phyloP scores from a whole-genome alignment of 2,888 invertebrate genomes.

The Drosophila histrio region DNA sequence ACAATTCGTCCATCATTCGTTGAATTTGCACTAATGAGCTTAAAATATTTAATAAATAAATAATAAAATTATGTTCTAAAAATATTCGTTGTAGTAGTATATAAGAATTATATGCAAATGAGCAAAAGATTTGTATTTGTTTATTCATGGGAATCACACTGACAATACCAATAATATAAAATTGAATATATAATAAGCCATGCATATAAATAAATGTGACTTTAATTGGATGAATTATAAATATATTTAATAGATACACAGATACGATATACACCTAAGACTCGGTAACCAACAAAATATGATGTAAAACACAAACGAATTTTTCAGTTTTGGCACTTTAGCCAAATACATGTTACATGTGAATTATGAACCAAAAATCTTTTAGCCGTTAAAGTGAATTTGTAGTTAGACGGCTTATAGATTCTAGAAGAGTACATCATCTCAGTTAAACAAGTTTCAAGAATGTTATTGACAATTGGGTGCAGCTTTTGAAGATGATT shows the following conservation, averaged over 20 bases:
- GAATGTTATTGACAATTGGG: not conserved
- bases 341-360: too few species aligned
- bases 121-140: not conserved
- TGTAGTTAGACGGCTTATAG: too few species aligned
- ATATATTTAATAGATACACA: too few species aligned
- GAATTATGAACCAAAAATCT: too few species aligned
- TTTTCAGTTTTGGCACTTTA: too few species aligned
- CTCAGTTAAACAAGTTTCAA: not conserved
- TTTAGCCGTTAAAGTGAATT: too few species aligned
- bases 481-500: not conserved
- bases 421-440: not conserved
- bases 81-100: not conserved
- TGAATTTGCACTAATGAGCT: constrained; percentile 15
- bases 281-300: too few species aligned
- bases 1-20: not conserved
- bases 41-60: constrained; percentile 1
- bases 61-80: constrained; percentile 4
- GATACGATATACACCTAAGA: too few species aligned
- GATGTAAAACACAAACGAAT: too few species aligned
- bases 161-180: not conserved
- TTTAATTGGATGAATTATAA: not conserved
- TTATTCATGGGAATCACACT: constrained; percentile 7
- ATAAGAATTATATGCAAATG: constrained; percentile 20
- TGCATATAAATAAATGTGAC: constrained; percentile 3
- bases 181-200: not conserved